Conservation (phyloP, 1,140 invertebrate genomes). For the Drosophila aff. region DNA sequence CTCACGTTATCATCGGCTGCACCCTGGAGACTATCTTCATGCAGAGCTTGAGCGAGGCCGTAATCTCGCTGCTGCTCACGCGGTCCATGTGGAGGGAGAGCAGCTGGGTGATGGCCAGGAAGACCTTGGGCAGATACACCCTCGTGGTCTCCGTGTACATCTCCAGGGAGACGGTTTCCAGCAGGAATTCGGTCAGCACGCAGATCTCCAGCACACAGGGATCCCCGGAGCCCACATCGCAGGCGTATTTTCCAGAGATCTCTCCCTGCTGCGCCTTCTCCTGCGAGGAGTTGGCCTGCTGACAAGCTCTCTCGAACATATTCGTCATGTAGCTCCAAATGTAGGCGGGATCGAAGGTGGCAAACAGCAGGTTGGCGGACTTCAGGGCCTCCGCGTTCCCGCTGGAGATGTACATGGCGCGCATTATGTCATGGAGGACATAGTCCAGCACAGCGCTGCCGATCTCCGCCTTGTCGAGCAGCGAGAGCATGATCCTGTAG, state of each 20-base stretch:
- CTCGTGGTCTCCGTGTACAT: conserved; percentile 92
- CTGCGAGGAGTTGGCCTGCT: conserved; percentile 60
- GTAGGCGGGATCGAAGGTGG: conserved; percentile 93
- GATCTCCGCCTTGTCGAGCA: conserved; percentile 96
- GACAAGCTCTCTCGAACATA: conserved; percentile 89
- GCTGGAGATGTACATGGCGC: conserved; percentile 85
- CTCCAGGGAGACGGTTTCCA: conserved; percentile 93
- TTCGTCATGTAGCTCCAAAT: conserved; percentile 94
- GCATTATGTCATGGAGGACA: conserved; percentile 94
- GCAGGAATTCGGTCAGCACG: conserved; percentile 90
- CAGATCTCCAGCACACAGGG: conserved; percentile 89
- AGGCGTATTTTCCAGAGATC: conserved; percentile 79
- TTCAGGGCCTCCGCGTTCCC: conserved; percentile 88
- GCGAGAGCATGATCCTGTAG: conserved; percentile 93
- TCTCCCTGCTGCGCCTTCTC: conserved; percentile 16
- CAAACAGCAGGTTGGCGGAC: conserved; percentile 94
- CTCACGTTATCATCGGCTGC: conserved; percentile 87
- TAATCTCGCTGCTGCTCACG: conserved; percentile 88
- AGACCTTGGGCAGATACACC: conserved; percentile 91
- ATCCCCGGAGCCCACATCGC: conserved; percentile 87
- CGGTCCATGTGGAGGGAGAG: conserved; percentile 87
- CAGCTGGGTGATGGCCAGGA: conserved; percentile 88
- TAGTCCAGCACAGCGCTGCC: conserved; percentile 94
- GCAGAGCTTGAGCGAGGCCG: conserved; percentile 88
- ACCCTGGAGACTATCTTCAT: conserved; percentile 92